Evolutionary conservation across 2,888 invertebrate genomes (phyloP).

Genomic region (Chloromyia formosa): DNA sequence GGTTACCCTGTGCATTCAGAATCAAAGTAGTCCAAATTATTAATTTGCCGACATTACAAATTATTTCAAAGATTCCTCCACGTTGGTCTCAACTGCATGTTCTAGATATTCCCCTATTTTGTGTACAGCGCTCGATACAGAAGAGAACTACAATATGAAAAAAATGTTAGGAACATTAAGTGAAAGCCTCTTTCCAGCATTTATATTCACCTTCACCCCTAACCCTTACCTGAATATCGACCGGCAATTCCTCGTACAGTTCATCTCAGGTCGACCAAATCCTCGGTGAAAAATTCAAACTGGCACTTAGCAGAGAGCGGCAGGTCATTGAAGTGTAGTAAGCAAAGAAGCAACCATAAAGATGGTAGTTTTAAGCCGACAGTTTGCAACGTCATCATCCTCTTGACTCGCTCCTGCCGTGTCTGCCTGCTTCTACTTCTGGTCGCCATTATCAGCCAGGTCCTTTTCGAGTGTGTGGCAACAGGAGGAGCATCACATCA

Average conservation of each 20-base stretch:
- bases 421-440: background rate
- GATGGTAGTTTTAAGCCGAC: conserved; percentile 33
- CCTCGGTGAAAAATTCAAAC: conserved; percentile 8
- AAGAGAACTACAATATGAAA: conserved; percentile 27
- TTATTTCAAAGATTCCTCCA: too few species aligned
- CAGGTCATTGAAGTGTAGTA: conserved; percentile 28
- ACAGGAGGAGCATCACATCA: conserved; percentile 10
- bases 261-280: conserved; percentile 1
- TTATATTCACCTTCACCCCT: conserved; percentile 10
- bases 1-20: too few species aligned
- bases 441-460: background rate
- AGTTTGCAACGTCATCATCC: conserved; percentile 20
- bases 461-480: conserved; percentile 1
- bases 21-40: too few species aligned
- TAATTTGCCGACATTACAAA: too few species aligned
- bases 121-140: conserved; percentile 15
- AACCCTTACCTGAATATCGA: background rate
- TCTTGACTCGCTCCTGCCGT: background rate
- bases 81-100: background rate
- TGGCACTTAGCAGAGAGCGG: background rate
- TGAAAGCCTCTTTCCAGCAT: conserved; percentile 12
- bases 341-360: conserved; percentile 20
- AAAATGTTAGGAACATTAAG: conserved; percentile 9
- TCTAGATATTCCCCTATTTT: background rate
- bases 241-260: background rate